phyloP scores from a whole-genome alignment of 2,888 invertebrate genomes.

The Athalia circularis region DNA sequence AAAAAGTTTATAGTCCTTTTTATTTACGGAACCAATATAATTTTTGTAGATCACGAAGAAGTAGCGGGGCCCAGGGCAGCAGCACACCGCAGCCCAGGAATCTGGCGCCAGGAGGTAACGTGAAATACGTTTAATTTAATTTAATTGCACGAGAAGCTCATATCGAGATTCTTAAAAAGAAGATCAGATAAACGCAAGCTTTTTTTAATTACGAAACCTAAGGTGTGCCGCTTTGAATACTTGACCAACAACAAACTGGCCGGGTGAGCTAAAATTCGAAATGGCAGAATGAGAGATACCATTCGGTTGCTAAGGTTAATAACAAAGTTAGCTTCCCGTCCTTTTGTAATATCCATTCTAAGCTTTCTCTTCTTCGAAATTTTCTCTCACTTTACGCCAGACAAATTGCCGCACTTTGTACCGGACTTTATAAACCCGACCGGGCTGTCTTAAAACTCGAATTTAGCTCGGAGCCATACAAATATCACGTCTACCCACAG shows the following conservation, averaged over 20 bases:
- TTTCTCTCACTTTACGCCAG: conserved; percentile 1
- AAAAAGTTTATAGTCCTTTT: no score
- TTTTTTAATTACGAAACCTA: background rate
- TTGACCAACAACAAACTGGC: background rate
- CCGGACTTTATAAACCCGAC: conserved; percentile 24
- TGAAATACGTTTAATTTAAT: conserved; percentile 21
- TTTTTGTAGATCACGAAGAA: conserved; percentile 84
- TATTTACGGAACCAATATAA: conserved; percentile 27
- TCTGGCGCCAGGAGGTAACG: conserved; percentile 85
- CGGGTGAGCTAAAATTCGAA: background rate
- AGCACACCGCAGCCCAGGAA: conserved; percentile 85
- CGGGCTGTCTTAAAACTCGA: background rate
- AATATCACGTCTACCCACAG: conserved; percentile 19
- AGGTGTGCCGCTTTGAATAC: background rate
- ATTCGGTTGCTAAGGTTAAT: conserved; percentile 24
- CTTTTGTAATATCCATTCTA: background rate
- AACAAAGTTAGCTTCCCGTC: background rate
- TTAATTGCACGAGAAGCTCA: background rate
- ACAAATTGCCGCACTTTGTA: conserved; percentile 43
- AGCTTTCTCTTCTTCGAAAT: background rate
- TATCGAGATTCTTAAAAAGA: background rate
- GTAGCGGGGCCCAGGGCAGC: conserved; percentile 84
- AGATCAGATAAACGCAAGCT: background rate
- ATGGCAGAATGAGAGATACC: conserved; percentile 3
- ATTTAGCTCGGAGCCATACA: background rate